These are phyloP conservation scores for Drosophila anceps DNA, from an alignment of 2,888 invertebrate genomes.

Conservation along the genomic window DNA sequence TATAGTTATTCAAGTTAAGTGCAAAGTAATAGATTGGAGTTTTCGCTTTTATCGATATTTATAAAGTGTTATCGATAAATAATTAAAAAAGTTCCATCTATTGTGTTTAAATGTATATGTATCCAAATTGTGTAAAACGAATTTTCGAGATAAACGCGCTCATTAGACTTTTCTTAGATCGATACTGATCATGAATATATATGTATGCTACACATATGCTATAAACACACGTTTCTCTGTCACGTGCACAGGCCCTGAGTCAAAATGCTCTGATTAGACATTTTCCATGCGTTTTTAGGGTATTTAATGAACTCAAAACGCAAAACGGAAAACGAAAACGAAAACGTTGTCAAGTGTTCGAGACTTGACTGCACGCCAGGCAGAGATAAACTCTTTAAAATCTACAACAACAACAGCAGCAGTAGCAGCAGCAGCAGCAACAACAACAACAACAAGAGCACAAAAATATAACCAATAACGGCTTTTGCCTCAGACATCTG, in stretches of 20 bases:
- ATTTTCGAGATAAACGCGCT: no score
- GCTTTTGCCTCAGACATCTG: slow-evolving; percentile 7
- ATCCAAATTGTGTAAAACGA: no score
- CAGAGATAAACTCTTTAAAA: slow-evolving; percentile 41
- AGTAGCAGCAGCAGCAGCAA: not conserved
- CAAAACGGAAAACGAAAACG: slow-evolving; percentile 20
- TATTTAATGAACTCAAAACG: slow-evolving; percentile 1
- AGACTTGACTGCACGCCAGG: slow-evolving; percentile 34
- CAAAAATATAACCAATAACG: slow-evolving; percentile 45
- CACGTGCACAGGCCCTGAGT: not conserved
- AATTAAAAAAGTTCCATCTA: no score
- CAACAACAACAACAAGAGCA: not conserved
- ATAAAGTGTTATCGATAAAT: no score
- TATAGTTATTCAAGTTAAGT: no score
- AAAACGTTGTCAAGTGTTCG: slow-evolving; percentile 34
- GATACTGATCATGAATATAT: not conserved
- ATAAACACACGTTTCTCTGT: not conserved
- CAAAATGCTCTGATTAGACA: not conserved
- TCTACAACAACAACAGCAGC: not conserved
- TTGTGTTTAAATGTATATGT: no score
- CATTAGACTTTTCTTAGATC: not conserved
- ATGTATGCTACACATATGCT: not conserved
- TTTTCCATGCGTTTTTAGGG: slow-evolving; percentile 5
- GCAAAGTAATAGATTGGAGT: no score
- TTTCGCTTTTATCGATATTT: no score